Evolutionary conservation across 2,888 invertebrate species (phyloP).

Genomic region (Junonia oenone): DNA sequence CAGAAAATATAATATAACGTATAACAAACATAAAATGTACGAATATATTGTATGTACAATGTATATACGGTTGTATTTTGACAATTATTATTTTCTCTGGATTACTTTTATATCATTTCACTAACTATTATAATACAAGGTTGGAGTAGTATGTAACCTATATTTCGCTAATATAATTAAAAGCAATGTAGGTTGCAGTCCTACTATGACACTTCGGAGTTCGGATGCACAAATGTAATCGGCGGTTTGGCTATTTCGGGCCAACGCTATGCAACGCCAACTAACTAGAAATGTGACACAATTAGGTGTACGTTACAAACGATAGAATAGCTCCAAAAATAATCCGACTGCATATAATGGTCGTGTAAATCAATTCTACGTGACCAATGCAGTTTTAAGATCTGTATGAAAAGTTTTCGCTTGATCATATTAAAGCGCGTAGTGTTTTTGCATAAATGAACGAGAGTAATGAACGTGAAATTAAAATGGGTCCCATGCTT

Average conservation of each 20-base stretch:
- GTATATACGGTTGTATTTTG: too few species aligned
- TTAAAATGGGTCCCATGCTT: conserved; percentile 24
- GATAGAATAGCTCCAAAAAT: conserved; percentile 36
- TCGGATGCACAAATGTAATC: conserved; percentile 31
- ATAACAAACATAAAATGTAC: too few species aligned
- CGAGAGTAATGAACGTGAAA: conserved; percentile 22
- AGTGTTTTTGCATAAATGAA: background rate
- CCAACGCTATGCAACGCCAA: conserved; percentile 32
- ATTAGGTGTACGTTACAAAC: conserved; percentile 36
- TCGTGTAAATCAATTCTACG: conserved; percentile 2
- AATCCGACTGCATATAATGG: conserved; percentile 25
- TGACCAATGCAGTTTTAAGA: background rate
- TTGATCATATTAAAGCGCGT: background rate
- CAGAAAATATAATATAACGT: background rate
- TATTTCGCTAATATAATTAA: background rate
- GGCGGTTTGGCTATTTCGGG: conserved; percentile 43
- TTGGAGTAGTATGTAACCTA: background rate
- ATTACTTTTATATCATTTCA: too few species aligned
- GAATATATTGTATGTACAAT: too few species aligned
- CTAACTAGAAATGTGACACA: conserved; percentile 38
- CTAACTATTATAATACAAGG: background rate
- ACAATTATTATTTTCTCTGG: too few species aligned
- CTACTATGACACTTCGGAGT: conserved; percentile 6
- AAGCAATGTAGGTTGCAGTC: background rate
- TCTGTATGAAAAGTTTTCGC: background rate